Conservation (phyloP, 2,113 vertebrate species). For the Potamarius usumacintae region DNA sequence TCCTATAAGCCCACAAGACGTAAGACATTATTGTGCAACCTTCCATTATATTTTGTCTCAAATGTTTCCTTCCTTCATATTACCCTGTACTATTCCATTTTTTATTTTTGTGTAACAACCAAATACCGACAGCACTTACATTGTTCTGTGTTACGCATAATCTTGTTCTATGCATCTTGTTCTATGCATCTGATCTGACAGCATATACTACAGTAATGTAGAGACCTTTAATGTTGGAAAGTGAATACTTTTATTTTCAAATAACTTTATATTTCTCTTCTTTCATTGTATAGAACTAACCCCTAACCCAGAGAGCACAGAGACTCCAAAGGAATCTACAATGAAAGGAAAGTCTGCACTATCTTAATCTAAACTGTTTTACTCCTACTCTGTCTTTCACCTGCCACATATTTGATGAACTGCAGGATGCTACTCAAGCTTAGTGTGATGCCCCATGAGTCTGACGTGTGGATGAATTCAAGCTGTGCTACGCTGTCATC, state of each 20-base stretch:
- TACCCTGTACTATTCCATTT: background rate
- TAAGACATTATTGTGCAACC: background rate
- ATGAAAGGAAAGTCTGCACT: constrained; percentile 53
- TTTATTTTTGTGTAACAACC: background rate
- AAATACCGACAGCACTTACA: background rate
- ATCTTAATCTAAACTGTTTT: constrained; percentile 31
- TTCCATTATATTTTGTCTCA: background rate
- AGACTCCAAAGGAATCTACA: background rate
- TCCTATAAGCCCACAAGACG: background rate
- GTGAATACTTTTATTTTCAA: background rate
- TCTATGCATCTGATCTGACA: background rate
- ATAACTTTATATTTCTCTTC: background rate
- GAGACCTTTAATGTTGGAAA: background rate
- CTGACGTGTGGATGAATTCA: constrained; percentile 23
- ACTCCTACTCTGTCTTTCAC: constrained; percentile 41
- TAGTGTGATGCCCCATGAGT: constrained; percentile 3
- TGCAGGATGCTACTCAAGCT: background rate
- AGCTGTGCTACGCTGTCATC: constrained; percentile 16
- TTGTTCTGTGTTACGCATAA: background rate
- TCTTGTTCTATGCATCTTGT: background rate
- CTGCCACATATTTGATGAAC: constrained; percentile 17
- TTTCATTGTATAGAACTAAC: background rate
- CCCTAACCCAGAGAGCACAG: background rate
- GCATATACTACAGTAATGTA: background rate
- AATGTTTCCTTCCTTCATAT: background rate